phyloP scores from a whole-genome alignment of 2,888 invertebrate genomes.

The Aplocera efformata region DNA sequence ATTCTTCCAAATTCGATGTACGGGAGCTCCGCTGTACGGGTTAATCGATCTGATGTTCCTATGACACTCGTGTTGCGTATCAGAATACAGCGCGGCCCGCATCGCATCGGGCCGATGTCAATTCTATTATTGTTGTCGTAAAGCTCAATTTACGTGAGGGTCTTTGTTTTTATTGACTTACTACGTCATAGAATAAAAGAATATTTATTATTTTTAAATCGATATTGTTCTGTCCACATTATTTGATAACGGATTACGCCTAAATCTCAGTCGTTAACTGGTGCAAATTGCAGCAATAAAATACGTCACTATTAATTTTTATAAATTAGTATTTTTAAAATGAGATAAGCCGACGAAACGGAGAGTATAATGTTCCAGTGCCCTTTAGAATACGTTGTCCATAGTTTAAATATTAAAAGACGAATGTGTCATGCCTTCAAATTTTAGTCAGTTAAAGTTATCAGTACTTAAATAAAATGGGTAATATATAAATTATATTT shows the following conservation, averaged over 20 bases:
- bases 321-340: slow-evolving; percentile 70
- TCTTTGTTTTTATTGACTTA: slow-evolving; percentile 63
- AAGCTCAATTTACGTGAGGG: slow-evolving; percentile 75
- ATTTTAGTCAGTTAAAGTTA: slow-evolving; percentile 75
- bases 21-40: slow-evolving; percentile 67
- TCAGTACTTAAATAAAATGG: slow-evolving; percentile 75
- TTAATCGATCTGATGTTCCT: slow-evolving; percentile 79
- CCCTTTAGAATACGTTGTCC: slow-evolving; percentile 77
- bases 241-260: slow-evolving; percentile 57
- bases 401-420: slow-evolving; percentile 61
- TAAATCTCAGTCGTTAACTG: slow-evolving; percentile 62
- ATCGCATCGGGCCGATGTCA: slow-evolving; percentile 60
- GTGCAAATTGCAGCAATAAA: slow-evolving; percentile 74
- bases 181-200: slow-evolving; percentile 46
- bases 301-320: slow-evolving; percentile 62
- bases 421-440: slow-evolving; percentile 77
- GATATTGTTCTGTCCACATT: slow-evolving; percentile 69
- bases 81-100: slow-evolving; percentile 52
- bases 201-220: slow-evolving; percentile 59
- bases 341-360: slow-evolving; percentile 65
- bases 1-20: slow-evolving; percentile 74
- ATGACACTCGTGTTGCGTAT: slow-evolving; percentile 63
- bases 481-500: slow-evolving; percentile 43
- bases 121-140: slow-evolving; percentile 72
- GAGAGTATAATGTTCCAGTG: slow-evolving; percentile 76